Percentiles rank a stretch among this genome's conserved stretches.
These are phyloP conservation scores for Lethrus apterus DNA, from an alignment of 1,140 invertebrate species.

Conservation along the genomic window DNA sequence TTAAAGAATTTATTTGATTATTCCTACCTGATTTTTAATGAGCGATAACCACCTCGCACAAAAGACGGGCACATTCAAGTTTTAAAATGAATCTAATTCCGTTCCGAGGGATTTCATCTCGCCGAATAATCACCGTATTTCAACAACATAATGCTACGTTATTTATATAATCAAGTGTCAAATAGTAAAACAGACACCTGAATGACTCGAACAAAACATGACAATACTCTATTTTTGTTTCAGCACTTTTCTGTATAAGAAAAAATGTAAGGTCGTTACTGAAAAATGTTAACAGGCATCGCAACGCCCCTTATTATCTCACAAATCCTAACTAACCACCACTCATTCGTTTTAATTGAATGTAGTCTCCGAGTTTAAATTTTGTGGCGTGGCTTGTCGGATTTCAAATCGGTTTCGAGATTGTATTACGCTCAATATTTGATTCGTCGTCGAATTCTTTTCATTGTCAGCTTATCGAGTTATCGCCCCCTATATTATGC, in stretches of 20 bases:
- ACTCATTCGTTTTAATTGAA: slow-evolving; percentile 35
- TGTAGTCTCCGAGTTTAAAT: slow-evolving; percentile 20
- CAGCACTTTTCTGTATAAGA: slow-evolving; percentile 22
- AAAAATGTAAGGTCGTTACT: slow-evolving; percentile 22
- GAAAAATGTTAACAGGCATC: slow-evolving; percentile 26
- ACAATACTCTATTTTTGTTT: slow-evolving; percentile 28
- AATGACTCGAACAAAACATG: slow-evolving; percentile 20
- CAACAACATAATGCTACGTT: slow-evolving; percentile 17
- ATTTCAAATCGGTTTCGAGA: background rate
- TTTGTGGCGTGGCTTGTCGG: slow-evolving; percentile 4
- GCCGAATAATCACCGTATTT: slow-evolving; percentile 15
- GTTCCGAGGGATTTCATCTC: slow-evolving; percentile 7
- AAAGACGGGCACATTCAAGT: slow-evolving; percentile 7
- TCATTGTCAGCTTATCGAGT: slow-evolving; percentile 31
- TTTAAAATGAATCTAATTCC: slow-evolving; percentile 16
- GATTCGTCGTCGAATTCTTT: slow-evolving; percentile 22
- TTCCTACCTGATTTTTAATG: too few relatives aligned
- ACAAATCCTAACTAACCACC: slow-evolving; percentile 26
- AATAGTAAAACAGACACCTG: slow-evolving; percentile 20
- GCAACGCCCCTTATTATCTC: slow-evolving; percentile 27
- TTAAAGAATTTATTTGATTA: too few relatives aligned
- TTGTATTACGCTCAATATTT: slow-evolving; percentile 17
- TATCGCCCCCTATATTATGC: slow-evolving; percentile 31
- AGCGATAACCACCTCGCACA: too few relatives aligned
- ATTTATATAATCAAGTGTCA: slow-evolving; percentile 20